phyloP scores from a whole-genome alignment of 2,113 vertebrate species.

The Rhinopithecus roxellana region DNA sequence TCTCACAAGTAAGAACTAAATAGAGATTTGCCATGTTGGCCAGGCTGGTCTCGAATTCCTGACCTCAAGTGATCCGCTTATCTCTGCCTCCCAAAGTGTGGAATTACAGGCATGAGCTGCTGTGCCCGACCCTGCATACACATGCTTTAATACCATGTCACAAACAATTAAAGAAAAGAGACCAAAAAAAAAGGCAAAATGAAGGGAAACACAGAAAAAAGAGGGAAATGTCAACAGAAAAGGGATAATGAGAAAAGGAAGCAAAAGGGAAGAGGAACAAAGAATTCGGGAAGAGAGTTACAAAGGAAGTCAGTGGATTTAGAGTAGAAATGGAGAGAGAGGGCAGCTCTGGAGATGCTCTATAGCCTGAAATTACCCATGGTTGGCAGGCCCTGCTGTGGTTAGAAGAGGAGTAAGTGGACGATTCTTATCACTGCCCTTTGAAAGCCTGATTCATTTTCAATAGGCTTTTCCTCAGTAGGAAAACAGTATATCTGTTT shows the following conservation, averaged over 20 bases:
- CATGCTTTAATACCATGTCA: neutral
- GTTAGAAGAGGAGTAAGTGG: neutral
- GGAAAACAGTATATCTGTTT: neutral
- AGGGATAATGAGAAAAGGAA: neutral
- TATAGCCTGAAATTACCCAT: no score
- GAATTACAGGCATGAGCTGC: no score
- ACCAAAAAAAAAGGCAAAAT: neutral
- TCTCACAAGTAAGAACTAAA: neutral
- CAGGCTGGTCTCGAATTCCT: no score
- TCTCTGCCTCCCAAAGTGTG: no score
- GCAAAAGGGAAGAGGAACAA: neutral
- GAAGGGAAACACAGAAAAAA: neutral
- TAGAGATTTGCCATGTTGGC: neutral
- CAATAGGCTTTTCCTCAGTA: neutral
- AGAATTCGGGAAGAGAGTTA: neutral
- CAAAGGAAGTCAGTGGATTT: neutral
- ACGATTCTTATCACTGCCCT: neutral
- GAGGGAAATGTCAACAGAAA: neutral
- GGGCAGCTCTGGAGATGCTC: neutral
- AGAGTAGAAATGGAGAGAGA: neutral
- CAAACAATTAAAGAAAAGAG: neutral
- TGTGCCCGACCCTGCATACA: no score
- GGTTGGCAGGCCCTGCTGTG: neutral
- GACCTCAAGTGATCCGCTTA: no score
- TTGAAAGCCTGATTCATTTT: neutral